A percentile compares a stretch with the other conserved stretches of the same genome.
Conservation (phyloP, 2,888 invertebrate genomes). For the Morpho achilles region DNA sequence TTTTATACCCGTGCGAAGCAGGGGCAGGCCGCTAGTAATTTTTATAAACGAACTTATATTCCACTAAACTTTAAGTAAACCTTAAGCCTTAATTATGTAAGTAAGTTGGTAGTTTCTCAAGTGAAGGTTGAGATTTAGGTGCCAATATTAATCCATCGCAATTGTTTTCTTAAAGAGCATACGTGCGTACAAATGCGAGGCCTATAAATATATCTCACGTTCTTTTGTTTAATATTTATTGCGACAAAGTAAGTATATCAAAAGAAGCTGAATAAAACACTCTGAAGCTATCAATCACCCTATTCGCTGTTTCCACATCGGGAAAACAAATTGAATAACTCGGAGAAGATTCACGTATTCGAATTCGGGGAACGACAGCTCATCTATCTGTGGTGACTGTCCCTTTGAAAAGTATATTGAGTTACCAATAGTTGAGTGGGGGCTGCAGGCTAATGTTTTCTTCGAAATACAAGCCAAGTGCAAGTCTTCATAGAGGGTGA, state of each 20-base stretch:
- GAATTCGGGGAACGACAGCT: slow-evolving; percentile 63
- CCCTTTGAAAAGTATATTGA: slow-evolving; percentile 48
- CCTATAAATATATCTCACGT: too few species aligned
- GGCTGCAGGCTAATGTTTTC: slow-evolving; percentile 16
- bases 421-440: slow-evolving; percentile 26
- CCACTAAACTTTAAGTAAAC: too few species aligned
- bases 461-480: neutral
- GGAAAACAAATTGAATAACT: slow-evolving; percentile 73
- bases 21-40: too few species aligned
- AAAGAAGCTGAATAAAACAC: slow-evolving; percentile 3
- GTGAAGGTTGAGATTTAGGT: too few species aligned
- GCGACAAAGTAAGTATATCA: neutral
- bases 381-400: slow-evolving; percentile 64
- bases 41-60: too few species aligned
- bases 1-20: too few species aligned
- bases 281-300: slow-evolving; percentile 23
- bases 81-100: too few species aligned
- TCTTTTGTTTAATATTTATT: neutral
- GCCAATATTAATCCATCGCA: too few species aligned
- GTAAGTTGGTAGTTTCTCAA: too few species aligned
- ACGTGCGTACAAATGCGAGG: too few species aligned
- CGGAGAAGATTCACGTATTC: slow-evolving; percentile 57
- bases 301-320: slow-evolving; percentile 36
- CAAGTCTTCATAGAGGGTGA: too few species aligned
- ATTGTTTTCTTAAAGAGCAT: too few species aligned